Evolutionary conservation across 2,888 invertebrate genomes (phyloP).

Genomic region (Volucella inflata): DNA sequence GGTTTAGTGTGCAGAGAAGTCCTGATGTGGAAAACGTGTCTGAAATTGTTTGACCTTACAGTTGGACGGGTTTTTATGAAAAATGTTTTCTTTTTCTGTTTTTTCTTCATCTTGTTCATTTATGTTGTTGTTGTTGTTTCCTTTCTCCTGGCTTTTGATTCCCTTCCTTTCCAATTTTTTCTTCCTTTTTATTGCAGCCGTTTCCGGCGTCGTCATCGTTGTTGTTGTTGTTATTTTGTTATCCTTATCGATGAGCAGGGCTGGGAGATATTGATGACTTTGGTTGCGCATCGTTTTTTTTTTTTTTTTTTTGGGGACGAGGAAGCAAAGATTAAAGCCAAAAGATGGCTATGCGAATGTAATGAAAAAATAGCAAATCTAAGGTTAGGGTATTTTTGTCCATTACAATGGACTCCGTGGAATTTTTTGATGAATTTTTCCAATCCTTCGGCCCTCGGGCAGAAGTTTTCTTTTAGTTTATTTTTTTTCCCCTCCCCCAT

Average conservation of each 20-base stretch:
- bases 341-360: slow-evolving; percentile 2
- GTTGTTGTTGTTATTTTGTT: slow-evolving; percentile 46
- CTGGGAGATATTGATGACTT: slow-evolving; percentile 38
- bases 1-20: slow-evolving; percentile 6
- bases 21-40: slow-evolving; percentile 73
- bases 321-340: slow-evolving; percentile 4
- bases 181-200: no score
- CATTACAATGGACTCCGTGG: slow-evolving; percentile 46
- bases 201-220: background rate
- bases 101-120: slow-evolving; percentile 18
- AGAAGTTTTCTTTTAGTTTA: slow-evolving; percentile 21
- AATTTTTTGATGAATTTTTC: slow-evolving; percentile 39
- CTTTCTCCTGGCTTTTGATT: background rate
- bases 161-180: background rate
- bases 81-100: slow-evolving; percentile 42
- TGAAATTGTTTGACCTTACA: slow-evolving; percentile 73
- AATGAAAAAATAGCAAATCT: slow-evolving; percentile 5
- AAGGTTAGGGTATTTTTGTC: background rate
- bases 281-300: slow-evolving; percentile 6
- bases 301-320: background rate
- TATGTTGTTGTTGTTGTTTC: slow-evolving; percentile 33
- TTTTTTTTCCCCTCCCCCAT: no score
- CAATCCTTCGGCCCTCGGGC: slow-evolving; percentile 27
- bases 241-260: slow-evolving; percentile 43
- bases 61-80: slow-evolving; percentile 66